Conservation (phyloP, 2,888 invertebrate species). For the Psylliodes chrysocephalus region DNA sequence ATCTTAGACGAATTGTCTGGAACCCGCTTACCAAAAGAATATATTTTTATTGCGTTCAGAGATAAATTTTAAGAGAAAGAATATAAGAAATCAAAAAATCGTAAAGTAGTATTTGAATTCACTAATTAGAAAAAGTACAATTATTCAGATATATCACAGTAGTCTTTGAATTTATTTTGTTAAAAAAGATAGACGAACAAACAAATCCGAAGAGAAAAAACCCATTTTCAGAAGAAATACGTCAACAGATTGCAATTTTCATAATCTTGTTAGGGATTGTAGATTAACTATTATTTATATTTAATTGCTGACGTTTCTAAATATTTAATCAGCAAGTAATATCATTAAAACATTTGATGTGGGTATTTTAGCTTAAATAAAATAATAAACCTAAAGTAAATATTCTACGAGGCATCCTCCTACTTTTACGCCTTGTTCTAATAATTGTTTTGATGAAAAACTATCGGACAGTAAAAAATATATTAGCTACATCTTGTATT, state of each 20-base stretch:
- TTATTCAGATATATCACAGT: constrained; percentile 4
- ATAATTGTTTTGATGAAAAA: too few species aligned
- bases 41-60: constrained; percentile 2
- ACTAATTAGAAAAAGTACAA: not conserved
- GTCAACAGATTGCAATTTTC: constrained; percentile 9
- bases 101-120: constrained; percentile 16
- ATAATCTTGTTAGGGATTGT: not conserved
- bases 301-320: too few species aligned
- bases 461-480: too few species aligned
- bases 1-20: not conserved
- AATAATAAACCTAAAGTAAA: too few species aligned
- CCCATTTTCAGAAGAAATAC: not conserved
- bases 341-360: too few species aligned
- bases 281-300: too few species aligned
- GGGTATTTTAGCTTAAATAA: too few species aligned
- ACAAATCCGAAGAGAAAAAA: constrained; percentile 28
- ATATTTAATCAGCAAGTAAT: too few species aligned
- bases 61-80: constrained; percentile 24
- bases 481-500: too few species aligned
- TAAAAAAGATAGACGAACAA: constrained; percentile 18
- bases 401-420: too few species aligned
- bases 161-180: constrained; percentile 8
- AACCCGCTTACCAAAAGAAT: not conserved
- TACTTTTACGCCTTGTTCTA: too few species aligned
- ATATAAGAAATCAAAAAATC: constrained; percentile 25